Percentiles rank a stretch among this genome's conserved stretches.
Conservation (phyloP, 2,888 invertebrate genomes). For the Scrobipalpa atriplicella region DNA sequence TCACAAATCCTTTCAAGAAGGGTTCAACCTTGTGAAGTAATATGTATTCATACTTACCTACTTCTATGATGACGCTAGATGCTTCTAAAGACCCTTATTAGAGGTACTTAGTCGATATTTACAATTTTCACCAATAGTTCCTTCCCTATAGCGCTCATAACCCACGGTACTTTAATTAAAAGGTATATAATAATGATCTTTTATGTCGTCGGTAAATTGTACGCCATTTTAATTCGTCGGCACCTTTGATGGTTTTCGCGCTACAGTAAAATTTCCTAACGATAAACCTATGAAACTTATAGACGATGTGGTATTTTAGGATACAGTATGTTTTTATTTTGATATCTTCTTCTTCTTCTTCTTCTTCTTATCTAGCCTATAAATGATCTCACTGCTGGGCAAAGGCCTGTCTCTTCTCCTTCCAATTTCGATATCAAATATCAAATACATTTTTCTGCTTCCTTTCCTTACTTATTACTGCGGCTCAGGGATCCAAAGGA, state of each 20-base stretch:
- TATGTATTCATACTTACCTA: too few relatives aligned
- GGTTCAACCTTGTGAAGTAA: too few relatives aligned
- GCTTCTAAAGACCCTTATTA: neutral
- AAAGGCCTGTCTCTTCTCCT: too few relatives aligned
- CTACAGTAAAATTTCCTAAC: constrained; percentile 17
- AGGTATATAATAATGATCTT: constrained; percentile 9
- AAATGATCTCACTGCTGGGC: too few relatives aligned
- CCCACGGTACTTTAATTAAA: constrained; percentile 25
- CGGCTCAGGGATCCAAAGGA: too few relatives aligned
- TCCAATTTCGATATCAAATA: too few relatives aligned
- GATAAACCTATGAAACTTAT: neutral
- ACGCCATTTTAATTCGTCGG: constrained; percentile 12
- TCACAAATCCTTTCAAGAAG: too few relatives aligned
- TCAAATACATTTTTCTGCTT: too few relatives aligned
- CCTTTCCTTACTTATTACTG: too few relatives aligned
- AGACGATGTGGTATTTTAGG: neutral
- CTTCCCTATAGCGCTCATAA: constrained; percentile 21
- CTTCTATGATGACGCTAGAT: neutral
- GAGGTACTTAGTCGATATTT: neutral
- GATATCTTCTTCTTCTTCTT: too few relatives aligned
- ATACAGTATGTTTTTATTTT: too few relatives aligned
- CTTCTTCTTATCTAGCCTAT: too few relatives aligned
- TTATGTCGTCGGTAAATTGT: constrained; percentile 9
- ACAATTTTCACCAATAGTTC: constrained; percentile 1
- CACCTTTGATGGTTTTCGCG: constrained; percentile 20